Evolutionary conservation across 2,113 vertebrate genomes (phyloP).

Genomic region (Guaruba guarouba): DNA sequence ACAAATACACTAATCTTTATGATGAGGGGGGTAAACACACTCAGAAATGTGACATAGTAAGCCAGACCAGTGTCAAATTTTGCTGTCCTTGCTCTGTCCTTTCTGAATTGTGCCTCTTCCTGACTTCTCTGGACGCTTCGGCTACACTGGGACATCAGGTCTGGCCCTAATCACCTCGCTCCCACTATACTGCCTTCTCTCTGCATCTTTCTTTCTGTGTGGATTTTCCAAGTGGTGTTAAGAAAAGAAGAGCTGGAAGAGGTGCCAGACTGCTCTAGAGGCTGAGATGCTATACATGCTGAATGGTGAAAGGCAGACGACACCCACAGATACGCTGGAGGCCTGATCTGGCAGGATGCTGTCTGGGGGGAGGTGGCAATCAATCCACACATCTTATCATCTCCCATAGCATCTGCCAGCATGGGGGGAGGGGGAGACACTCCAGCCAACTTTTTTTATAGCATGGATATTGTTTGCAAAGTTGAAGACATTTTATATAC

Average conservation of each 20-base stretch:
- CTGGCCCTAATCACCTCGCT: not conserved
- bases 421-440: not conserved
- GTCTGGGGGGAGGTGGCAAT: not conserved
- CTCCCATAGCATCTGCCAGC: not conserved
- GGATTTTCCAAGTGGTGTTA: not conserved
- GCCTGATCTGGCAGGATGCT: not conserved
- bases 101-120: not conserved
- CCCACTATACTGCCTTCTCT: not conserved
- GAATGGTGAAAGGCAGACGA: not conserved
- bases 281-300: not conserved
- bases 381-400: not conserved
- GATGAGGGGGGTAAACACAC: not conserved
- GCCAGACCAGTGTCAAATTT: not conserved
- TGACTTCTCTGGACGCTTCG: not conserved
- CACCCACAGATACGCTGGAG: not conserved
- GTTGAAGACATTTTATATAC: not conserved
- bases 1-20: not conserved
- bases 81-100: not conserved
- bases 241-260: conserved; percentile 11
- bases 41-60: not conserved
- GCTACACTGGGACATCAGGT: not conserved
- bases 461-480: not conserved
- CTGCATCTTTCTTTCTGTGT: not conserved
- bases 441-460: not conserved
- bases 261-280: conserved; percentile 49